Evolutionary conservation across 2,797 vertebrate species (phyloP).

Genomic region (Gallinago solitaria): DNA sequence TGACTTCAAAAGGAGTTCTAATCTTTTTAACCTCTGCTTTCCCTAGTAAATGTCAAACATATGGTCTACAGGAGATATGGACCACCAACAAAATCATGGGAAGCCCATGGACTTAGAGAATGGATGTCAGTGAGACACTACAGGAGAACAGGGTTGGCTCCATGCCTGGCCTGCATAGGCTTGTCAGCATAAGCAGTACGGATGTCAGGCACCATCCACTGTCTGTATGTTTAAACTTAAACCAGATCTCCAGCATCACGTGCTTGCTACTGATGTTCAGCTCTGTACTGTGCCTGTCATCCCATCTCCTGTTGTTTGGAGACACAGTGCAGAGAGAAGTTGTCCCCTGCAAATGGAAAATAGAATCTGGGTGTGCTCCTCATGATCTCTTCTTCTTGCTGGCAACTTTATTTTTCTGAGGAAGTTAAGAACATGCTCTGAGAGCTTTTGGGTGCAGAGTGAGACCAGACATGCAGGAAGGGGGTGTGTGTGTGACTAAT

Average conservation of each 20-base stretch:
- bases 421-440: not conserved
- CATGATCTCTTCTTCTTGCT: not conserved
- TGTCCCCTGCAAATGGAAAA: not conserved
- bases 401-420: not conserved
- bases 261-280: not conserved
- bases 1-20: conserved; percentile 19
- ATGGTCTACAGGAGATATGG: not conserved
- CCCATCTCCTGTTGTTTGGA: not conserved
- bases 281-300: not conserved
- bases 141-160: not conserved
- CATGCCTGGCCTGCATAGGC: not conserved
- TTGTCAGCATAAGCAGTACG: not conserved
- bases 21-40: conserved; percentile 32
- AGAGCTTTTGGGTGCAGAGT: not conserved
- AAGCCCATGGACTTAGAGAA: not conserved
- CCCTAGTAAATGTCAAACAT: not conserved
- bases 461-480: not conserved
- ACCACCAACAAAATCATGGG: conserved; percentile 3
- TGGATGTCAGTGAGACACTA: not conserved
- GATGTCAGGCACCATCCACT: not conserved
- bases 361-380: not conserved
- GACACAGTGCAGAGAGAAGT: not conserved
- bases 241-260: not conserved
- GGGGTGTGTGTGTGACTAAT: not conserved
- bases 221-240: not conserved